Base-by-base conservation (phyloP, 2,888 invertebrate species). In the Spisula subtruncata region DNA sequence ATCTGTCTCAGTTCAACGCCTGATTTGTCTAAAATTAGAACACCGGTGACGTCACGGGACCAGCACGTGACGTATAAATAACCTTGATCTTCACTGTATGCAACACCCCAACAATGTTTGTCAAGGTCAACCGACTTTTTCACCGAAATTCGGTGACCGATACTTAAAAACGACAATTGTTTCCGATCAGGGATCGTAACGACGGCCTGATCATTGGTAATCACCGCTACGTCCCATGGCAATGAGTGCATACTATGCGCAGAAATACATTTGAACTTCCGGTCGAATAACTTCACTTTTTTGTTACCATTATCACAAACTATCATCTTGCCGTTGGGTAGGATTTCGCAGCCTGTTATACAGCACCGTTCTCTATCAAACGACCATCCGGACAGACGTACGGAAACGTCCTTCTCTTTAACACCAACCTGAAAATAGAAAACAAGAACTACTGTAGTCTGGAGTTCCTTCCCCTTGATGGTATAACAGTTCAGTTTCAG, bases 71-170 rank as follows among this genome's bases (percentile, higher is more conserved):
- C 90, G 75, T 83, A 88, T 25, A 92, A 48, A 25, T 35, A 75
- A 75, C 35, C 14, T 25, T 85, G 41, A 8, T 82, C 89, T 16
- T 79, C 75, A 51, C 83, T 83, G 56, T 87, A 81, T 20, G 85
- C 56, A n/a, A 92, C 82, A 8, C 92, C 92, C 92, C 92, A 92
- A 46, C 92, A 92, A 60, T 92, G 89, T 46, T 91, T 85, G 2
- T 85, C 82, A 12, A 92, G 80, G 48, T 20, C 81, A 10, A 91
- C 71, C 1, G 87, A 71, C n/a, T 91, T 85, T 81, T 89, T 92
- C 20, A 86, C 41, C 1, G 84, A 60, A 4, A 92, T 79, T 20
- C 46, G 25, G 20, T 86, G 84, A 14, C 89, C 86, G 29, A 90
- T 80, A 20, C 81, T 85, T 29, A 92, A 46, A 56, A 92, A 91